These are phyloP conservation scores for Pammene fasciana DNA, from an alignment of 2,888 invertebrate species.

Conservation along the genomic window DNA sequence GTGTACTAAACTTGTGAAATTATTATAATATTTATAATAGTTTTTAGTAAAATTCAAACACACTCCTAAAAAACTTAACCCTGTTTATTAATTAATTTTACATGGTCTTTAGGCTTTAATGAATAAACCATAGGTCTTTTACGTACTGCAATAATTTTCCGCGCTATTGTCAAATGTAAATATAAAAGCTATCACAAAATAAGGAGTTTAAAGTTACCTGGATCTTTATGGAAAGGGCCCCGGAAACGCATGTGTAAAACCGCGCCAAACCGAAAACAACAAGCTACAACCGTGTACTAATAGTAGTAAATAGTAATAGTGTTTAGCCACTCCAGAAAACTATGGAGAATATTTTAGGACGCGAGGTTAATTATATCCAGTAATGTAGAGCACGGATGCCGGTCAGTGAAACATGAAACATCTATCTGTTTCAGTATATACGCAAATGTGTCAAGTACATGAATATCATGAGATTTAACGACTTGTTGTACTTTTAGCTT, in stretches of 20 bases:
- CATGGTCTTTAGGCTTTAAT: too few relatives aligned
- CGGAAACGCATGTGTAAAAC: not conserved
- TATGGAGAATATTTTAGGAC: constrained; percentile 51
- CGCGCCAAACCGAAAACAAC: constrained; percentile 35
- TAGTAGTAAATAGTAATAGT: not conserved
- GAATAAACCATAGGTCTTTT: too few relatives aligned
- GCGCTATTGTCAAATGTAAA: too few relatives aligned
- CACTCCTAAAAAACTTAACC: too few relatives aligned
- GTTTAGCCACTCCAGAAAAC: constrained; percentile 19
- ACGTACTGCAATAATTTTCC: too few relatives aligned
- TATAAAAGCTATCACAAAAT: not conserved
- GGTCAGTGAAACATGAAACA: constrained; percentile 6
- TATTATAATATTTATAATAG: too few relatives aligned
- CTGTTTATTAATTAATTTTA: too few relatives aligned
- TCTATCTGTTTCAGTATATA: constrained; percentile 6
- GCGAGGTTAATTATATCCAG: constrained; percentile 65
- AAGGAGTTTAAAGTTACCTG: not conserved
- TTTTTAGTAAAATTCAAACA: too few relatives aligned
- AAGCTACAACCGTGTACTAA: constrained; percentile 1
- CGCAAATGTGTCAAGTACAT: not conserved
- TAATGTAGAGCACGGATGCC: constrained; percentile 58
- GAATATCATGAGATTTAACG: not conserved
- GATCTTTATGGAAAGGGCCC: constrained; percentile 9
- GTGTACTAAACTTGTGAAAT: too few relatives aligned
- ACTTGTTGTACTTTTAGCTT: not conserved